These are phyloP conservation scores for Trichomalopsis sarcophagae DNA, from an alignment of 1,140 invertebrate species.

Conservation along the genomic window DNA sequence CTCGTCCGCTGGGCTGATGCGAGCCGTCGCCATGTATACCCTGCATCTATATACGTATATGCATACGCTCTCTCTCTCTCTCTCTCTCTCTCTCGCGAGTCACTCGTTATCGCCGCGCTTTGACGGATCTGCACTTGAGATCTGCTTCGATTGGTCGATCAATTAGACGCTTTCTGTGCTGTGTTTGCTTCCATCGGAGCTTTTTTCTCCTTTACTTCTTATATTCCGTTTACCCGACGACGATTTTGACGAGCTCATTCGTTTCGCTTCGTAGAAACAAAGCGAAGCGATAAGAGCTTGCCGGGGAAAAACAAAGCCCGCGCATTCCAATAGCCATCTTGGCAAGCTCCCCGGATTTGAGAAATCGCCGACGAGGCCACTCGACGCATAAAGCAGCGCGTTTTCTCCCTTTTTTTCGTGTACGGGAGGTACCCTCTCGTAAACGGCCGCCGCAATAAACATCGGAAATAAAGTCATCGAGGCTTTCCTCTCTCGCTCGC, in stretches of 20 bases:
- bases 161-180: neutral
- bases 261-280: too few relatives aligned
- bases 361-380: conserved; percentile 6
- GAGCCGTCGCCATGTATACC: too few relatives aligned
- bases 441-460: conserved; percentile 56
- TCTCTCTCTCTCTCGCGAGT: too few relatives aligned
- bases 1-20: neutral
- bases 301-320: too few relatives aligned
- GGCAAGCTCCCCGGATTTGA: conserved; percentile 11
- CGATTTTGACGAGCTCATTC: too few relatives aligned
- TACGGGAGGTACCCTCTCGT: conserved; percentile 12
- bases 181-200: too few relatives aligned
- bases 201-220: too few relatives aligned
- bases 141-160: too few relatives aligned
- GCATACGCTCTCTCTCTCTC: neutral
- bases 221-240: too few relatives aligned
- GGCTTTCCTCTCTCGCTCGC: conserved; percentile 20
- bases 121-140: too few relatives aligned
- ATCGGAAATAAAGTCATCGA: conserved; percentile 62
- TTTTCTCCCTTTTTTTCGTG: conserved; percentile 27
- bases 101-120: neutral
- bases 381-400: neutral
- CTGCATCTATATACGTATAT: too few relatives aligned
- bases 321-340: neutral
- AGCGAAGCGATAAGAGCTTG: too few relatives aligned